phyloP scores from a whole-genome alignment of 2,113 vertebrate genomes.

The Regulus satrapa region DNA sequence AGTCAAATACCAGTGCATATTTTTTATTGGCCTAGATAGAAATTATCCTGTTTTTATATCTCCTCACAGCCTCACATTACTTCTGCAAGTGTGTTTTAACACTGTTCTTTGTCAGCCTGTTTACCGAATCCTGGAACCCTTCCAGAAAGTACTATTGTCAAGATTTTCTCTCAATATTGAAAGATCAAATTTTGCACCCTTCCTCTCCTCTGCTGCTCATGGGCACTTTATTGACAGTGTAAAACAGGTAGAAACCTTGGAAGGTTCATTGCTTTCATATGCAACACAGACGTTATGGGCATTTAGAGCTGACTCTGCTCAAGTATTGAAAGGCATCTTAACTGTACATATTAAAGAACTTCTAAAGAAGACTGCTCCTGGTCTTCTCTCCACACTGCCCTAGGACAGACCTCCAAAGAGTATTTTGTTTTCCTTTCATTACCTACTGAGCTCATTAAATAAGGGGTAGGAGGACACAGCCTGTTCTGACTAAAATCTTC shows the following conservation, averaged over 20 bases:
- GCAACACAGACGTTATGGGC: not conserved
- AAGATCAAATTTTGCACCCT: not conserved
- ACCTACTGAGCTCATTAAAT: not conserved
- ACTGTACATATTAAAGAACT: not conserved
- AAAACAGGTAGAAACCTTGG: not conserved
- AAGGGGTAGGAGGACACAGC: not conserved
- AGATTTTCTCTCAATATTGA: not conserved
- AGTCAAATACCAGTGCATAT: not conserved
- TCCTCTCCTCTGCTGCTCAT: rapidly evolving
- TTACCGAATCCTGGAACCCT: not conserved
- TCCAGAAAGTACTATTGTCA: not conserved
- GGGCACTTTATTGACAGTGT: not conserved
- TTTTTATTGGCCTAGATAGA: not conserved
- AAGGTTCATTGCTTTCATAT: not conserved
- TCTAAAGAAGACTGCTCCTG: not conserved
- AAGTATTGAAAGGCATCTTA: not conserved
- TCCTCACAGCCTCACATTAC: not conserved
- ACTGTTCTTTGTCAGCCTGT: not conserved
- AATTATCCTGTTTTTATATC: not conserved
- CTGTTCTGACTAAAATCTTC: not conserved
- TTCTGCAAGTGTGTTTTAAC: not conserved
- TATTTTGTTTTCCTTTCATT: not conserved
- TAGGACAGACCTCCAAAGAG: not conserved
- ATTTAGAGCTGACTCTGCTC: not conserved
- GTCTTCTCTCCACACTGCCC: not conserved